Base-by-base conservation (phyloP, 2,113 vertebrate species). In the Limnothrissa miodon region DNA sequence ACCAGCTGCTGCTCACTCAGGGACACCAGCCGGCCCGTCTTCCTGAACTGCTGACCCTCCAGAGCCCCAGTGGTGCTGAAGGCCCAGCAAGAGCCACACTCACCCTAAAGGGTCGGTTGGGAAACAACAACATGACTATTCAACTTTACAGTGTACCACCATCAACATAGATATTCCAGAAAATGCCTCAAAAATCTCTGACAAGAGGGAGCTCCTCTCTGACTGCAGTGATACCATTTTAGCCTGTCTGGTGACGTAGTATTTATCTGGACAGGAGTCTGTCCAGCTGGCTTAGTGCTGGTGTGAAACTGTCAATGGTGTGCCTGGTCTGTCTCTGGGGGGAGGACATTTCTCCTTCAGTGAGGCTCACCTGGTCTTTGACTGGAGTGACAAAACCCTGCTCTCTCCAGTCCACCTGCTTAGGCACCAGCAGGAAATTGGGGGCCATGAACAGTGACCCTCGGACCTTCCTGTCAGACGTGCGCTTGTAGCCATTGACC, bases 331-430 rank as follows among this genome's bases (percentile, higher is more conserved):
- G 51, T 56, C 4, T 23, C 51, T 21, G 19, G 51, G 4, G 19
- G 6, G 4, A 5, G 19, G 51, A 23, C 51, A 56, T 21, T 56
- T 5, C 51, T 5, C n/a, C 48, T 51, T 46, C 48, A 17, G 0
- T 56, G 51, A 62, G 1, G n/a, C 59, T 62, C 92, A 98, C 97
- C 95, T 99, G 97, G 85, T 98, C 93, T 87, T 99, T 98, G 39
- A 99, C 94, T 4, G 94, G 93, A 56, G 97, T 99, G 42, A 99
- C 97, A 39, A 95, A 98, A 81, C 97, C 97, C n/a, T 96, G 92
- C 0, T 96, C 86, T 83, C 96, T 94, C 96, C 97, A 99, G 79
- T 99, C 96, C 81, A 99, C 84, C 0, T 93, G 84, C n/a, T 91
- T 88, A 0, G 96, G 97, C 0, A 81, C 89, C 79, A 94, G 87